These are phyloP conservation scores for Drosophila truncata DNA, from an alignment of 1,140 invertebrate genomes.

Conservation along the genomic window DNA sequence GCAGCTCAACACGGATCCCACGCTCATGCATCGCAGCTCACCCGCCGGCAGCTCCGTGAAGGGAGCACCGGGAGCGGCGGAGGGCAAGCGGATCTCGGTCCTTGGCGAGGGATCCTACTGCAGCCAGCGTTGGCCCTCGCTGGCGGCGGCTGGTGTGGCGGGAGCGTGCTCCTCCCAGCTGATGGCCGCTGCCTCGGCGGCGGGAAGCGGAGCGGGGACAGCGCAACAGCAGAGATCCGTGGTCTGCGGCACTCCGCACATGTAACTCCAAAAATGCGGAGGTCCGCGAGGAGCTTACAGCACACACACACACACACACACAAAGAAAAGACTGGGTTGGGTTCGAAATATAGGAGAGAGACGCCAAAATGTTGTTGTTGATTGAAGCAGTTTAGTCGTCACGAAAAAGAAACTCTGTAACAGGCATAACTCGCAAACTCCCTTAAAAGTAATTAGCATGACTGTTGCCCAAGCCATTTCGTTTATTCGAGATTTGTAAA, in stretches of 20 bases:
- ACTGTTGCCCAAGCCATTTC: constrained; percentile 17
- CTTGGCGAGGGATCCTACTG: constrained; percentile 80
- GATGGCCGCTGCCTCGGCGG: constrained; percentile 74
- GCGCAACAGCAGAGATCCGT: constrained; percentile 73
- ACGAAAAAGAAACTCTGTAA: constrained; percentile 53
- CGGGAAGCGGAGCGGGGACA: constrained; percentile 73
- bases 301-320: constrained; percentile 40
- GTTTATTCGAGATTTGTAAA: constrained; percentile 10
- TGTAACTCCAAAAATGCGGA: constrained; percentile 61
- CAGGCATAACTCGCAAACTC: constrained; percentile 31
- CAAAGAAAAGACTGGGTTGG: constrained; percentile 44
- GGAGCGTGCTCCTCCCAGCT: constrained; percentile 79
- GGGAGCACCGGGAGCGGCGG: constrained; percentile 44
- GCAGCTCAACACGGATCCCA: constrained; percentile 91
- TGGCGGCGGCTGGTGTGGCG: constrained; percentile 76
- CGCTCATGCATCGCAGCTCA: constrained; percentile 87
- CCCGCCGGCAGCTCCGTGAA: constrained; percentile 56
- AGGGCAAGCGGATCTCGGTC: constrained; percentile 81
- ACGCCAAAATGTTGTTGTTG: constrained; percentile 78
- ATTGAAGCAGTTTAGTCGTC: constrained; percentile 80
- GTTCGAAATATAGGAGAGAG: constrained; percentile 53
- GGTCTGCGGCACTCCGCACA: constrained; percentile 83
- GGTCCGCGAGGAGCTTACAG: constrained; percentile 16
- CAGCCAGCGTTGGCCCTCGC: constrained; percentile 81
- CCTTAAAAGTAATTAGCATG: constrained; percentile 27